Evolutionary conservation across 1,140 invertebrate genomes (phyloP).

Genomic region (Halesus radiatus): DNA sequence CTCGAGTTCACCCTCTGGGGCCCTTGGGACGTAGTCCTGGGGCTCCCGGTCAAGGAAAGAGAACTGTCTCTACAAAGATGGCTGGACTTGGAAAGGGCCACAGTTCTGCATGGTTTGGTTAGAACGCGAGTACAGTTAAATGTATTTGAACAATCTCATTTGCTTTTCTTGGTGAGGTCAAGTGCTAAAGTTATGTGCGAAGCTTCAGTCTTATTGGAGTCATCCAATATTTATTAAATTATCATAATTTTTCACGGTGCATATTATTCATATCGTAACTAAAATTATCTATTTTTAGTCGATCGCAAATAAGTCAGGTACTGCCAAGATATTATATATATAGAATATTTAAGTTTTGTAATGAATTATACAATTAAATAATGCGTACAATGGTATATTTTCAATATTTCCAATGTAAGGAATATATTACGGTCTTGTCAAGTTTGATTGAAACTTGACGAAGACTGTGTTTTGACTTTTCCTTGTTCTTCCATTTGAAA

Average conservation of each 20-base stretch:
- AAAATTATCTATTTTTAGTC: conserved; percentile 2
- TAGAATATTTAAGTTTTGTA: background rate
- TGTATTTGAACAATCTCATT: conserved; percentile 83
- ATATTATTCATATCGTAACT: conserved; percentile 3
- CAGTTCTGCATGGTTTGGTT: conserved; percentile 83
- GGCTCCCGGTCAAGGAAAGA: conserved; percentile 75
- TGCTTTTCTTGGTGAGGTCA: conserved; percentile 85
- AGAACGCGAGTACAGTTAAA: conserved; percentile 80
- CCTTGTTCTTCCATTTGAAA: background rate
- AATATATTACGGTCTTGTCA: conserved; percentile 2
- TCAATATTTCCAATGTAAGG: conserved; percentile 6
- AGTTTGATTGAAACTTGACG: background rate
- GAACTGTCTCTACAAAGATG: conserved; percentile 83
- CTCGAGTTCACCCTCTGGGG: conserved; percentile 90
- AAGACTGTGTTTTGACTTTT: background rate
- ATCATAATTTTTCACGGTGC: conserved; percentile 5
- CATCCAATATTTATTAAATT: conserved; percentile 61
- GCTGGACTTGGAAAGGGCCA: conserved; percentile 87
- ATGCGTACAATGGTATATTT: background rate
- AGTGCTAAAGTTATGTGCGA: conserved; percentile 85
- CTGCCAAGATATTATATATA: conserved; percentile 19
- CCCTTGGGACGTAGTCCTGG: conserved; percentile 80
- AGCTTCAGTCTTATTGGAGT: conserved; percentile 78
- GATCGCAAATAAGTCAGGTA: no score
- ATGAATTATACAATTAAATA: background rate